These are phyloP conservation scores for Sarcophaga carnaria DNA, from an alignment of 2,888 invertebrate species.

Conservation along the genomic window DNA sequence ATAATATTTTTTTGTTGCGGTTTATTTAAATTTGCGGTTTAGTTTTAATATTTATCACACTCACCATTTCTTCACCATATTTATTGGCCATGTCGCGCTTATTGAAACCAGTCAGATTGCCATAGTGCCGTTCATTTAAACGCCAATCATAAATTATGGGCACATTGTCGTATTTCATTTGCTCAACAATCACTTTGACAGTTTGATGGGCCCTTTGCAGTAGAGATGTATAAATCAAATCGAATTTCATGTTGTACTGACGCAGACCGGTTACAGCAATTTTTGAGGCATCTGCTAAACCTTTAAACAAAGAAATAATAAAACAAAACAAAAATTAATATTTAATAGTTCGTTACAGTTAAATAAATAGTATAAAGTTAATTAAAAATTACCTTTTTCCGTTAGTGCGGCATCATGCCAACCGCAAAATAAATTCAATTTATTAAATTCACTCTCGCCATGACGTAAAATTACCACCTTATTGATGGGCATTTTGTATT, in stretches of 20 bases:
- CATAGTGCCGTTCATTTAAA: constrained; percentile 93
- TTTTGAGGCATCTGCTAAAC: constrained; percentile 77
- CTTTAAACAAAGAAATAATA: constrained; percentile 68
- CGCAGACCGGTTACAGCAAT: constrained; percentile 87
- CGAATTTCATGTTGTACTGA: constrained; percentile 87
- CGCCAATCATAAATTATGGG: constrained; percentile 90
- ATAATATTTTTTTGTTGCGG: not conserved
- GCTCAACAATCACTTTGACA: constrained; percentile 86
- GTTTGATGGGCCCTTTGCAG: constrained; percentile 90
- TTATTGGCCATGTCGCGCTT: constrained; percentile 93
- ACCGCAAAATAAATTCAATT: constrained; percentile 88
- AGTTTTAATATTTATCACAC: constrained; percentile 4
- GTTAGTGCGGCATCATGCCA: constrained; percentile 89
- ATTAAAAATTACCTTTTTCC: constrained; percentile 84
- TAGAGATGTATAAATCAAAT: constrained; percentile 91
- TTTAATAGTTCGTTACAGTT: not conserved
- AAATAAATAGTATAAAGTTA: too few species aligned
- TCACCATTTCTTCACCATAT: constrained; percentile 91
- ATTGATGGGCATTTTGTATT: constrained; percentile 73
- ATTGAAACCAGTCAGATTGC: constrained; percentile 92
- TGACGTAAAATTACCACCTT: constrained; percentile 85
- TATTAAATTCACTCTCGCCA: constrained; percentile 90
- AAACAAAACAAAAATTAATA: not conserved
- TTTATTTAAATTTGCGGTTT: not conserved
- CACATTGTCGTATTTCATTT: constrained; percentile 86